Base-by-base conservation (phyloP, 2,888 invertebrate genomes). In the Blera fallax region DNA sequence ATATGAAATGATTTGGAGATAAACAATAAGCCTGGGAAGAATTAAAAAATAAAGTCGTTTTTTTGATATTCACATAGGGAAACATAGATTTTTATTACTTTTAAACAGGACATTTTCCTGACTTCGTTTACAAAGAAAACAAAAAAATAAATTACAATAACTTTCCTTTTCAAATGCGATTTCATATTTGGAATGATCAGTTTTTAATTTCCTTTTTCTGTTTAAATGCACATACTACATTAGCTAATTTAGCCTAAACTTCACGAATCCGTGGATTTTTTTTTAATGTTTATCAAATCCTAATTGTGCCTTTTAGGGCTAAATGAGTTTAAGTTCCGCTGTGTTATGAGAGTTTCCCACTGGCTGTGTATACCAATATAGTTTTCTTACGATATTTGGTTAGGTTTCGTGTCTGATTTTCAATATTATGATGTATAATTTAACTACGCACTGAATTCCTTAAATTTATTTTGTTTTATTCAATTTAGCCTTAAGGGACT, bases 401-500 rank as follows among this genome's bases (percentile, higher is more conserved):
- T 64, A 52, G 58, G 72, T 73, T 52, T 70, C 64, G 64, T 6
- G n/a, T 34, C 32, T 69, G 60, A 48, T 40, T 67, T 77, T 40
- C 43, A 60, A 52, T 27, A 32, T 40, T 64, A 43, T 48, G 27
- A 43, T 54, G 34, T 70, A 79, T 84, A 84, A 84, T 70, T 84
- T 70, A 80, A 79, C 70, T 80, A 80, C 27, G 48, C 45, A 84
- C 69, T 79, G 62, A 43, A 34, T 52, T 58, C 8, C 74, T 84
- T 76, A 84, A 43, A 65, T 18, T 79, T 84, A 84, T 40, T 79
- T 56, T 14, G 18, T 70, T 21, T 79, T 70, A 7, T 62, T 80
- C 58, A 84, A 48, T 74, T 92, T 92, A 69, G 88, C 89, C 87
- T 95, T 96, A 65, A 97, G 93, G 32, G 96, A 96, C 91, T 96